Conservation (phyloP, 2,888 invertebrate genomes). For the Iselma pallidipennis region DNA sequence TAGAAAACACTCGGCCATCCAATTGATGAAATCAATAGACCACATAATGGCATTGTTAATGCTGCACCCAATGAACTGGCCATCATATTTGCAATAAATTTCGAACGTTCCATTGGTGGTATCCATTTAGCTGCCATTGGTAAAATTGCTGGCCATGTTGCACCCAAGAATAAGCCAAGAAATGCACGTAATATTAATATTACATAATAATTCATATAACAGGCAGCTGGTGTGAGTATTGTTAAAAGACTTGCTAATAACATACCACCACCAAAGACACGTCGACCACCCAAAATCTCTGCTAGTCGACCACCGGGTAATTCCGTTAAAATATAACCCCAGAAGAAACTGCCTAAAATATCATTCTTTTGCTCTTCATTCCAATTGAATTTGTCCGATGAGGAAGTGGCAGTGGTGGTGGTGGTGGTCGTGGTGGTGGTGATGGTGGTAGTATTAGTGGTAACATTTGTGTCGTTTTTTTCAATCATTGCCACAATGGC, state of each 20-base stretch:
- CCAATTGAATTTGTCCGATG: slow-evolving; percentile 82
- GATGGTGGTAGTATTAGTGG: slow-evolving; percentile 5
- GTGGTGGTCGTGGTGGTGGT: slow-evolving; percentile 13
- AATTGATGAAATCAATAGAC: slow-evolving; percentile 75
- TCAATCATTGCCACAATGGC: slow-evolving; percentile 83
- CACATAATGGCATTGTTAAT: slow-evolving; percentile 85
- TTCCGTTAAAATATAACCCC: slow-evolving; percentile 90
- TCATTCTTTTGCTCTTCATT: slow-evolving; percentile 77
- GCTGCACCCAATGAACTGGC: slow-evolving; percentile 92
- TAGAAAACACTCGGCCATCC: slow-evolving; percentile 94
- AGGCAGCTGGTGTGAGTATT: slow-evolving; percentile 77
- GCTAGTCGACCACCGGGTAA: slow-evolving; percentile 86
- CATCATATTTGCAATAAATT: slow-evolving; percentile 93
- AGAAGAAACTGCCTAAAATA: slow-evolving; percentile 86
- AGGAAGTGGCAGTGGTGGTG: too few relatives aligned
- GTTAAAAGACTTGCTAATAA: slow-evolving; percentile 80
- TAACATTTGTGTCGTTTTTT: slow-evolving; percentile 42
- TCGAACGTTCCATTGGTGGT: slow-evolving; percentile 90
- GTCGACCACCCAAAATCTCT: slow-evolving; percentile 78
- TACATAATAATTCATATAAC: slow-evolving; percentile 69
- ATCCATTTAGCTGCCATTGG: slow-evolving; percentile 94
- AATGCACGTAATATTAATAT: slow-evolving; percentile 73
- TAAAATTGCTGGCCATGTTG: slow-evolving; percentile 92
- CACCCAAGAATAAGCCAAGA: slow-evolving; percentile 64
- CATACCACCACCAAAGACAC: slow-evolving; percentile 87